Percentiles rank a stretch among this genome's conserved stretches.
Evolutionary conservation across 2,797 vertebrate genomes (phyloP).

Genomic region (Geotrypetes seraphini): DNA sequence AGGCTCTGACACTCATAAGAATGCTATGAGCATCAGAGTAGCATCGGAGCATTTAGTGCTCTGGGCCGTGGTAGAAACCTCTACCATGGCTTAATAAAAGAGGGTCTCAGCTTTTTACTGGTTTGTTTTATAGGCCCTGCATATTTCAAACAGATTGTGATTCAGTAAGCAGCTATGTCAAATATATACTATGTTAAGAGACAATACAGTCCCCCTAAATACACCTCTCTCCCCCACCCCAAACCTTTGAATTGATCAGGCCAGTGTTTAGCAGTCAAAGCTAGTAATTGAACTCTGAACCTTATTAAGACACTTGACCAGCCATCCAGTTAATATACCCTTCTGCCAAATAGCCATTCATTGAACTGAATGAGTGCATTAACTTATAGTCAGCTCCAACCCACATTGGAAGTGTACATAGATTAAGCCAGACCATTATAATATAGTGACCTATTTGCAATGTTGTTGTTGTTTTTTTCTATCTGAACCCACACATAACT

Average conservation of each 20-base stretch:
- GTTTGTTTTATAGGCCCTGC: too few relatives aligned
- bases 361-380: slow-evolving; percentile 22
- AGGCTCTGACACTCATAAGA: too few relatives aligned
- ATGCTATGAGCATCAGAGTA: too few relatives aligned
- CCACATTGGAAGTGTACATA: slow-evolving; percentile 16
- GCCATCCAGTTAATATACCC: slow-evolving; percentile 25
- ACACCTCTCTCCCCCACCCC: too few relatives aligned
- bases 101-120: too few relatives aligned
- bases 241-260: slow-evolving; percentile 22
- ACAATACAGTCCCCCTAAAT: slow-evolving; percentile 43
- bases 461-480: slow-evolving; percentile 44
- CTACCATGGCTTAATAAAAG: too few relatives aligned
- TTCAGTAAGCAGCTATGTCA: too few relatives aligned
- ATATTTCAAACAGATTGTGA: too few relatives aligned
- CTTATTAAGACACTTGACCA: slow-evolving; percentile 25
- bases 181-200: too few relatives aligned
- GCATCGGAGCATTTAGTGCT: too few relatives aligned
- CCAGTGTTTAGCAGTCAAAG: slow-evolving; percentile 2
- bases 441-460: slow-evolving; percentile 38
- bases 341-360: slow-evolving; percentile 23
- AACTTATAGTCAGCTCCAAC: too few relatives aligned
- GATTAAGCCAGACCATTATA: slow-evolving; percentile 24
- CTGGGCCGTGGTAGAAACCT: too few relatives aligned
- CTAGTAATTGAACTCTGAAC: slow-evolving; percentile 29
- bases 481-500: slow-evolving; percentile 48